phyloP scores from a whole-genome alignment of 2,888 invertebrate genomes.

The Chaetogeoica ovagalla region DNA sequence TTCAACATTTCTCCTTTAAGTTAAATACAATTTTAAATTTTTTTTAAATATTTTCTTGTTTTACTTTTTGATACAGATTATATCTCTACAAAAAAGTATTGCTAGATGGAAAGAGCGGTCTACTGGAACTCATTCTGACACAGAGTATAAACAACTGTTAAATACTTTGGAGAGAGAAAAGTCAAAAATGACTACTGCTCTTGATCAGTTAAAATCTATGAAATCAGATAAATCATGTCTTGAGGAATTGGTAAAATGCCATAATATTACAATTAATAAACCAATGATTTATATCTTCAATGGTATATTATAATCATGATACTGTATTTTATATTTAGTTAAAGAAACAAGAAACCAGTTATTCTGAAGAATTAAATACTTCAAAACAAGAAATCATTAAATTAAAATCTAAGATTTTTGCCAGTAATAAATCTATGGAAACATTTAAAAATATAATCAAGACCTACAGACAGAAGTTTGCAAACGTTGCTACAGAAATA shows the following conservation, averaged over 20 bases:
- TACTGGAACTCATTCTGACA: conserved; percentile 37
- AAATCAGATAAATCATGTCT: conserved; percentile 47
- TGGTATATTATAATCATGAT: too few species aligned
- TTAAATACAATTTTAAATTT: neutral
- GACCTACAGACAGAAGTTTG: conserved; percentile 24
- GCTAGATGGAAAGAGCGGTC: conserved; percentile 50
- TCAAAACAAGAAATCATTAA: conserved; percentile 40
- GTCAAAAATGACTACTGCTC: conserved; percentile 40
- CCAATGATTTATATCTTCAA: too few species aligned
- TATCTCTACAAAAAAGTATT: conserved; percentile 21
- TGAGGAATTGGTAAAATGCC: conserved; percentile 48
- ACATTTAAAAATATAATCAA: conserved; percentile 46
- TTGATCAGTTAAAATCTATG: conserved; percentile 49
- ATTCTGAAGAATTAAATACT: conserved; percentile 48
- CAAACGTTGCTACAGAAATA: conserved; percentile 41
- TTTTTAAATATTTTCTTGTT: neutral
- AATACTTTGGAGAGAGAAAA: conserved; percentile 47
- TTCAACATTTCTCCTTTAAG: neutral
- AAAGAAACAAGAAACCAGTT: conserved; percentile 39
- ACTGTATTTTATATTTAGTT: conserved; percentile 28
- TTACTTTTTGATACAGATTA: conserved; percentile 11
- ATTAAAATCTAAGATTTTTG: conserved; percentile 30
- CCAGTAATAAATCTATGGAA: conserved; percentile 33
- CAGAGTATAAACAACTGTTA: conserved; percentile 40
- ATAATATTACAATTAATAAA: too few species aligned